These are phyloP conservation scores for Chaetodon auriga DNA, from an alignment of 2,113 vertebrate genomes.

Conservation along the genomic window DNA sequence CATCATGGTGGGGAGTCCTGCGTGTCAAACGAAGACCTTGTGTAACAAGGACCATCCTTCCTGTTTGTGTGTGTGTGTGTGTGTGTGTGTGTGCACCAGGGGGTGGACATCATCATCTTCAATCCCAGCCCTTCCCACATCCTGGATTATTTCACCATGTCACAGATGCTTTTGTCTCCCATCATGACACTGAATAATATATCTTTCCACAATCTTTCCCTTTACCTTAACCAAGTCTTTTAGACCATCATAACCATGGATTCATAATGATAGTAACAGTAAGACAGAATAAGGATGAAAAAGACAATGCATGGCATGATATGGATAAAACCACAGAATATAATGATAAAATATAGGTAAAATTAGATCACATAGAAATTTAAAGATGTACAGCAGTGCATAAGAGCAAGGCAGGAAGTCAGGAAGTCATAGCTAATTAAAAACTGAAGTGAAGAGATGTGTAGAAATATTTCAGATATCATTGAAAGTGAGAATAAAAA, in stretches of 20 bases:
- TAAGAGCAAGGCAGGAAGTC: too few species aligned
- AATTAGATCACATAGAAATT: too few species aligned
- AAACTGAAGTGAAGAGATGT: too few species aligned
- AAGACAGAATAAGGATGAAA: too few species aligned
- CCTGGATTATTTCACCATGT: slow-evolving; percentile 29
- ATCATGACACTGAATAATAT: background rate
- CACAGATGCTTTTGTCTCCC: background rate
- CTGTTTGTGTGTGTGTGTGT: slow-evolving; percentile 42
- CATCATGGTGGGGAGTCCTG: slow-evolving; percentile 75
- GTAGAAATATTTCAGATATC: too few species aligned
- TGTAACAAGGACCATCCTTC: slow-evolving; percentile 66
- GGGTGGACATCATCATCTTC: slow-evolving; percentile 1
- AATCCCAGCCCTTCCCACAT: slow-evolving; percentile 7
- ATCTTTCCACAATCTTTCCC: background rate
- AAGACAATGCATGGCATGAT: too few species aligned
- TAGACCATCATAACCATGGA: background rate
- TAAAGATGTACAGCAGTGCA: too few species aligned
- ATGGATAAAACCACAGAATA: too few species aligned
- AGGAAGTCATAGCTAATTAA: too few species aligned
- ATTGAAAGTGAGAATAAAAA: too few species aligned
- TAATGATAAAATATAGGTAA: too few species aligned
- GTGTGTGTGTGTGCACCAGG: slow-evolving; percentile 19
- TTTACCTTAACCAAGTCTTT: background rate
- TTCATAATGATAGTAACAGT: too few species aligned
- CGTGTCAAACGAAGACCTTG: slow-evolving; percentile 78